Evolutionary conservation across 2,888 invertebrate species (phyloP).

Genomic region (Pediacus dermestoides): DNA sequence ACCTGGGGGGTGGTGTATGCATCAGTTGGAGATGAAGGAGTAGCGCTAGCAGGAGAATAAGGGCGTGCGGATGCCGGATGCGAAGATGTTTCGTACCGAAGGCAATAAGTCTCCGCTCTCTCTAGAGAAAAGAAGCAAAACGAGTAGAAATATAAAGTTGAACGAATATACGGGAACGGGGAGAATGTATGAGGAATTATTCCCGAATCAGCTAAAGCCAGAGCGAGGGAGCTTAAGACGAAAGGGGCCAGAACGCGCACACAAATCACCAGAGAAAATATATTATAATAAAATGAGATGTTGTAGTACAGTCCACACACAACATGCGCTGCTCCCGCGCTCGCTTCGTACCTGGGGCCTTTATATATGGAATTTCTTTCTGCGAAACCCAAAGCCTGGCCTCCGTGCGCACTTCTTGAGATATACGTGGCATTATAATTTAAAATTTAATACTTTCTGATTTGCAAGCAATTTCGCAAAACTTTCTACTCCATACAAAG

Average conservation of each 20-base stretch:
- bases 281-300: constrained; percentile 48
- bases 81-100: constrained; percentile 40
- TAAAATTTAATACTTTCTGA: constrained; percentile 35
- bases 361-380: no score
- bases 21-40: constrained; percentile 13
- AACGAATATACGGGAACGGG: constrained; percentile 20
- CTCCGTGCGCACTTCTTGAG: constrained; percentile 28
- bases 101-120: constrained; percentile 41
- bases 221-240: constrained; percentile 32
- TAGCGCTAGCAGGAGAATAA: constrained; percentile 25
- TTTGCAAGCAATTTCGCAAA: constrained; percentile 29
- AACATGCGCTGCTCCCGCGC: constrained; percentile 27
- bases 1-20: constrained; percentile 17
- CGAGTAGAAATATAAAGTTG: constrained; percentile 15
- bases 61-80: constrained; percentile 27
- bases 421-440: constrained; percentile 34
- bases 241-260: constrained; percentile 36
- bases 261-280: constrained; percentile 49
- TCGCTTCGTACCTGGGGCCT: constrained; percentile 36
- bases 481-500: constrained; percentile 18
- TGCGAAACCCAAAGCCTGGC: neutral
- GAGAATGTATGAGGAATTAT: constrained; percentile 46
- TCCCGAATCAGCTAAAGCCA: constrained; percentile 43
- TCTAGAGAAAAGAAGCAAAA: constrained; percentile 38
- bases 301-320: constrained; percentile 41